Evolutionary conservation across 30 jellyfish, hydroid and myxozoan species (phyloP), one percentile per base, ranked within the genome.

Genomic region (Aurelia sp.): DNA sequence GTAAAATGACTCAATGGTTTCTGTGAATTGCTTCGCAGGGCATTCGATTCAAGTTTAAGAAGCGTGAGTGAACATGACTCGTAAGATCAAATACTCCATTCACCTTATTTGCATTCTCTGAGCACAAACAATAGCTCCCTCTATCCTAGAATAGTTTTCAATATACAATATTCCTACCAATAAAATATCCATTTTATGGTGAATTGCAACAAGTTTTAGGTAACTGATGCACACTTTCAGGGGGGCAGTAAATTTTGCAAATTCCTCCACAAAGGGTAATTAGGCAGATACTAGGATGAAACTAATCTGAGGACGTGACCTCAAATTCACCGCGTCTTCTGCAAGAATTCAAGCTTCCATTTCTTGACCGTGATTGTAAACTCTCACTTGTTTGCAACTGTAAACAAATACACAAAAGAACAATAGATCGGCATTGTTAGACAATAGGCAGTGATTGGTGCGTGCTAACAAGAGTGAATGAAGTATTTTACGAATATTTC

Each of bases 1-100:
- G 96, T 72, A 76, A 87, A 76, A 87, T 87, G 96, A 87, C 89
- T 78, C 96, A 60, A 87, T 87, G 87, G 30, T 71, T 84, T 84
- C 50, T 31, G 41, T 84, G 73, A 84, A 84, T 84, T 47, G 66
- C 84, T 19, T 50, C 81, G 59, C 59, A 48, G 66, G 53, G 71
- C 48, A 23, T 35, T 23, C 62, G 11, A 84, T 84, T 62, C 84
- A 76, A 31, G 82, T 13, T 62, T 58, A 84, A 71, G 82, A 6
- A 65, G 93, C 82, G 84, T 84, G 93, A 41, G 8, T 66, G 77
- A 48, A 44, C 93, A 63, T 65, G 79, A 59, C 66, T 72, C 75
- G 65, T 40, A 65, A 63, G 93, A 84, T 84, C 93, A 62, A 48
- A 37, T 82, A 59, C 75, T 62, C 77, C 30, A 50, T 84, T 84